Evolutionary conservation across 2,797 vertebrate species (phyloP), one percentile per base, ranked within the genome.

Genomic region (Myotis myotis): DNA sequence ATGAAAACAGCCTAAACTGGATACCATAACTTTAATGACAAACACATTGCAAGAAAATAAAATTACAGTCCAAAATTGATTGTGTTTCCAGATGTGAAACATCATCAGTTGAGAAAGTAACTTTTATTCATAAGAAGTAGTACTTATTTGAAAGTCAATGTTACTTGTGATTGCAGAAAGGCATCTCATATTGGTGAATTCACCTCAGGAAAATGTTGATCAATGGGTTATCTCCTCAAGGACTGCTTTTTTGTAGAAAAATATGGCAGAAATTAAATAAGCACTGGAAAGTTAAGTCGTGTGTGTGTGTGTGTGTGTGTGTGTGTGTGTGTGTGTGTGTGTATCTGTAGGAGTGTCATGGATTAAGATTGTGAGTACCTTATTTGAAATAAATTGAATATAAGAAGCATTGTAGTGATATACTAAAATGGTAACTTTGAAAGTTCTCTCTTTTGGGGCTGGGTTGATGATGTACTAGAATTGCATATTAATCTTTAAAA

Each of bases 41-140:
- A 93, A 36, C 22, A 68, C 5, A 57, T 66, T 68, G 47, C 17
- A 78, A 86, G 30, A 78, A 74, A 93, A 82, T 74, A 47, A 88
- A 70, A 44, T 84, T 94, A 94, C 23, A 30, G 53, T 44, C 33
- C 62, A 71, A 62, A 89, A 62, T 30, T 23, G 62, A 51, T 84
- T 89, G 30, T 55, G 33, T 89, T 93, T 93, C 47, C 86, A 81
- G 76, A 53, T 87, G 17, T 38, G 25, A 83, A 89, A 66, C 41
- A 51, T 76, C 11, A 76, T 49, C 8, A 22, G 22, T 78, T 41
- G 55, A 51, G 33, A 78, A 89, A 78, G 33, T 25, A 55, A 36
- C 62, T 78, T 89, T 62, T 70, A 70, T 22, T 41, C 9, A 28
- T 62, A 30, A 57, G 11, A 84, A 57, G 33, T 62, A 84, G 30